Evolutionary conservation across 2,113 vertebrate genomes (phyloP).

Genomic region (Leucopsar rothschildi): DNA sequence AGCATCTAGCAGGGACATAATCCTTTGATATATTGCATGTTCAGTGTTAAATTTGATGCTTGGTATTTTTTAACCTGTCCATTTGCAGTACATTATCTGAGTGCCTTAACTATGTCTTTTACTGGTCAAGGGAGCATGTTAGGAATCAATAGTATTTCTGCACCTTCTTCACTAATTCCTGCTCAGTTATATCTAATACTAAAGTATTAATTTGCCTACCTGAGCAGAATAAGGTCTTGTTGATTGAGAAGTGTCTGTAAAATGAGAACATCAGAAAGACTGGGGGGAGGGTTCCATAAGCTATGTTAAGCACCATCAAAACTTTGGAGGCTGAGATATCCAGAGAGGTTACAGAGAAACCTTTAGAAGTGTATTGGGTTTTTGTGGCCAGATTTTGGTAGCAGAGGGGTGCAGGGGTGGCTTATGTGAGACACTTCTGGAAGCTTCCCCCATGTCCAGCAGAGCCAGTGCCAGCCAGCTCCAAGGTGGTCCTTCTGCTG

Average conservation of each 20-base stretch:
- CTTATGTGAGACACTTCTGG: not conserved
- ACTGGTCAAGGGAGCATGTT: not conserved
- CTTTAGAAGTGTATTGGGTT: not conserved
- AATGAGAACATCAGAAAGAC: not conserved
- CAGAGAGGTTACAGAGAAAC: not conserved
- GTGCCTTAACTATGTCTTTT: not conserved
- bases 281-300: accelerated
- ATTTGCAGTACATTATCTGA: not conserved
- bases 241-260: not conserved
- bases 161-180: not conserved
- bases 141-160: not conserved
- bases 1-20: not conserved
- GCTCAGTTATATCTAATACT: not conserved
- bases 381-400: not conserved
- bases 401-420: not conserved
- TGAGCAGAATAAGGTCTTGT: not conserved
- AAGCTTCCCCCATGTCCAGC: not conserved
- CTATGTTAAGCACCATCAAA: not conserved
- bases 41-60: not conserved
- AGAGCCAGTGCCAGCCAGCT: not conserved
- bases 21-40: not conserved
- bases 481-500: not conserved
- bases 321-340: not conserved
- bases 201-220: not conserved
- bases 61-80: not conserved